Evolutionary conservation across 1,140 invertebrate genomes (phyloP).

Genomic region (Oryzaephilus surinamensis): DNA sequence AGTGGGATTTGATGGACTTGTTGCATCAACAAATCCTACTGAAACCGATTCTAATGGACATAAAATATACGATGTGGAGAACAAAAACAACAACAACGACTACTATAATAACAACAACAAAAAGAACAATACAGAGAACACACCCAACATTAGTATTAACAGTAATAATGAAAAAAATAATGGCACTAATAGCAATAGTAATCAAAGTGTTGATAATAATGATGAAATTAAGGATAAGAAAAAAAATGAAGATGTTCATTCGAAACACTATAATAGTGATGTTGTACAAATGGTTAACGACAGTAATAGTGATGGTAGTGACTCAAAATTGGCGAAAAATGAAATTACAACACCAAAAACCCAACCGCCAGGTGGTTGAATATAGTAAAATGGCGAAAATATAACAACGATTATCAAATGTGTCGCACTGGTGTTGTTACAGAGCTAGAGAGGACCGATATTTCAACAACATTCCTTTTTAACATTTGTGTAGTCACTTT

Average conservation of each 20-base stretch:
- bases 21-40: conserved; percentile 18
- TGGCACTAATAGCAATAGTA: too few relatives aligned
- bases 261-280: conserved; percentile 26
- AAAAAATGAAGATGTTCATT: conserved; percentile 10
- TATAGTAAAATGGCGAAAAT: neutral
- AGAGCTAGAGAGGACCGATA: too few relatives aligned
- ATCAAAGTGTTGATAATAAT: too few relatives aligned
- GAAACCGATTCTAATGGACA: conserved; percentile 6
- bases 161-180: neutral
- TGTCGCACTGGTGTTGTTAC: too few relatives aligned
- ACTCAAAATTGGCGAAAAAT: conserved; percentile 23
- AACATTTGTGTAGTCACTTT: conserved; percentile 21
- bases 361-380: conserved; percentile 21
- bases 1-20: conserved; percentile 32
- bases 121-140: neutral
- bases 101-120: neutral
- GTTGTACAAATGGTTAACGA: conserved; percentile 23
- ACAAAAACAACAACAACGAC: neutral
- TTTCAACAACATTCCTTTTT: conserved; percentile 1
- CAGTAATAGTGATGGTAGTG: conserved; percentile 23
- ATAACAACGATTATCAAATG: too few relatives aligned
- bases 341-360: conserved; percentile 16
- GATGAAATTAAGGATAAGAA: neutral
- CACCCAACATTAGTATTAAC: neutral
- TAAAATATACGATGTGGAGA: too few relatives aligned